Base-by-base conservation (phyloP, 2,888 invertebrate genomes). In the Eupelmus urozonus region DNA sequence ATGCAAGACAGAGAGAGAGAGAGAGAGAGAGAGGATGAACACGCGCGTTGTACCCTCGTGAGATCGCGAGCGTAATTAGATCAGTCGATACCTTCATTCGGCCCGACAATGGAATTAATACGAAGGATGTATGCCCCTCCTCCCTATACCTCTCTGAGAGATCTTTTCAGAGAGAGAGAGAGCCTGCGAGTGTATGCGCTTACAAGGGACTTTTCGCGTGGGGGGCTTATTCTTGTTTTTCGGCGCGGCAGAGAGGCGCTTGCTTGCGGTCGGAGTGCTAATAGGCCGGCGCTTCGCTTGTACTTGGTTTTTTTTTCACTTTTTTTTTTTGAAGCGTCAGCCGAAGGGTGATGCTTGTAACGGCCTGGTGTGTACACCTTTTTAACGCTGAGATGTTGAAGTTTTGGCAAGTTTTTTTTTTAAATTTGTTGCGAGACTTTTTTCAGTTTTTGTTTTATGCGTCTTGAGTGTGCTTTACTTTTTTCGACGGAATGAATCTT, bases 61-160 rank as follows among this genome's bases (percentile, higher is more conserved):
- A 73, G 79, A 77, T 77, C 80, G 76, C 67, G 75, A 66, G 81
- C 78, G 81, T 82, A 82, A 82, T 82, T 82, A 82, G 81, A 82
- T 81, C 81, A 82, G 80, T 81, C 82, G 81, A 79, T 76, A 77
- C 78, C 80, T n/a, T 78, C 76, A 65, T 73, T 74, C 77, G 69
- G 23, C 59, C n/a, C 76, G 71, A 74, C 76, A 76, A 80, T 80
- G 70, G 70, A 80, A 80, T 80, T 80, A 80, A 80, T 80, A 70
- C 80, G 60, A 59, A 49, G 51, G 45, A 49, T 76, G 29, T 27
- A 18, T 18, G n/a, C 18, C 53, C 11, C 34, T 23, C 16, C 5
- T 23, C 40, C 40, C 34, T 7, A 4, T 53, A 29, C 42, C 34
- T 62, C 69, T 55, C 34, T 11, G n/a, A 16, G 34, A n/a, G 3